Conservation (phyloP, 2,113 vertebrate species). For the Setophaga kirtlandii region DNA sequence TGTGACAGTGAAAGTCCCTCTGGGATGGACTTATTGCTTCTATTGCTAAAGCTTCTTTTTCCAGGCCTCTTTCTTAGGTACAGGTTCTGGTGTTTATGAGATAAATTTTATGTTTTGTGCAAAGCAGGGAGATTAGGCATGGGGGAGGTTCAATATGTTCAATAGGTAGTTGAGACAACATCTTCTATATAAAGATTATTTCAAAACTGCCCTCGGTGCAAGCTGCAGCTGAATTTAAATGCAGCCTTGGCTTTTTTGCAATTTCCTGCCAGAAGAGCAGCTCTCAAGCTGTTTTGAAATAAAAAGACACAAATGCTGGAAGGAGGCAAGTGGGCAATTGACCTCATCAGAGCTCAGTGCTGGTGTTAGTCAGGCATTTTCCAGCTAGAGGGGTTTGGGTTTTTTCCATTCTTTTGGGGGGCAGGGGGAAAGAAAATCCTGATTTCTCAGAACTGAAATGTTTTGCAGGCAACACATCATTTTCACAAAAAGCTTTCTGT, state of each 20-base stretch:
- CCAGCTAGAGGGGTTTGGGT: background rate
- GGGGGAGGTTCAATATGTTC: background rate
- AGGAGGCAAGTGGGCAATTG: background rate
- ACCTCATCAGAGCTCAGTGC: background rate
- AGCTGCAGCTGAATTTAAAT: constrained; percentile 35
- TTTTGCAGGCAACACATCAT: background rate
- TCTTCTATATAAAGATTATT: constrained; percentile 40
- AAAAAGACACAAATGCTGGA: constrained; percentile 2
- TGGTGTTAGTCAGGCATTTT: constrained; percentile 8
- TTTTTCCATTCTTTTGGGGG: background rate
- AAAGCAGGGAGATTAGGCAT: background rate
- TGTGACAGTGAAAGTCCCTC: background rate
- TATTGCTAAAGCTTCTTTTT: background rate
- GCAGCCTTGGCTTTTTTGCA: constrained; percentile 21
- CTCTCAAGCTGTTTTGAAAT: constrained; percentile 36
- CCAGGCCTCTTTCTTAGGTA: background rate
- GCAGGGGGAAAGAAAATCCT: background rate
- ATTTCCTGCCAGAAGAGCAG: constrained; percentile 52
- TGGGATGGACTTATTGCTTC: background rate
- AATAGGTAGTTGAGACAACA: constrained; percentile 29
- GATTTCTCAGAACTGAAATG: background rate
- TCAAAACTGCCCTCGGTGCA: background rate
- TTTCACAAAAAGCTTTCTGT: background rate
- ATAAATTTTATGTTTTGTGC: background rate
- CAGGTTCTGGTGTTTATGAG: background rate